Base-by-base conservation (phyloP, 2,888 invertebrate species). In the Parasteatoda lunata region DNA sequence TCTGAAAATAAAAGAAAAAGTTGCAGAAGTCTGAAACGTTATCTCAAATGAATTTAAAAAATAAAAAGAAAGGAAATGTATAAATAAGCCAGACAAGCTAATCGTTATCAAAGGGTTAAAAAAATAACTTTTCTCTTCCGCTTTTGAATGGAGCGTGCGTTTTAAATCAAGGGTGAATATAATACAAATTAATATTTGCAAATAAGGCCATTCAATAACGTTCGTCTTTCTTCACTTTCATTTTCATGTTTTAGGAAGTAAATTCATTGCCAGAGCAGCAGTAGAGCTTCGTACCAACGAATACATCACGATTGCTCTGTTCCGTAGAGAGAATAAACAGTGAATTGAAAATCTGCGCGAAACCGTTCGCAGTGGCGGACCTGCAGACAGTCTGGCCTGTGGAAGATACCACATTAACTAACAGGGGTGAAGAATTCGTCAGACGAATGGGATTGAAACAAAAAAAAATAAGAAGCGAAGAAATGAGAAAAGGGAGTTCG, bases 301-400 rank as follows among this genome's bases (percentile, higher is more conserved):
- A 49, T 30, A 66, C 66, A 52, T 9, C 66, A 65, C 65, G 30
- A 65, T 13, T 30, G 11, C 65, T 66, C 48, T 65, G 4, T 49
- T 65, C 52, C 72, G 65, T 30, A 72, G 54, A 48, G 48, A 11
- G 49, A 64, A 48, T 64, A n/a, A 51, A 59, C 65, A 80, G 71
- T 51, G 64, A 75, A 47, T 65, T 80, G 80, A 71, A 15, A 64
- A 51, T 75, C 69, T 68, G 66, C 66, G 66, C 15, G 45, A n/a
- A 59, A 66, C 52, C 75, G 73, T 30, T 30, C 76, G 52, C 77
- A 77, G 72, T 77, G 84, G 73, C 68, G 15, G 68, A 75, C 71
- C 75, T 75, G 80, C 85, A 85, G 85, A 85, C 85, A 69, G 85
- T 85, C 85, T 85, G 79, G 79, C 85, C 84, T 77, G 75, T 76